These are phyloP conservation scores for Osmerus eperlanus DNA, from an alignment of 2,113 vertebrate genomes.

Conservation along the genomic window DNA sequence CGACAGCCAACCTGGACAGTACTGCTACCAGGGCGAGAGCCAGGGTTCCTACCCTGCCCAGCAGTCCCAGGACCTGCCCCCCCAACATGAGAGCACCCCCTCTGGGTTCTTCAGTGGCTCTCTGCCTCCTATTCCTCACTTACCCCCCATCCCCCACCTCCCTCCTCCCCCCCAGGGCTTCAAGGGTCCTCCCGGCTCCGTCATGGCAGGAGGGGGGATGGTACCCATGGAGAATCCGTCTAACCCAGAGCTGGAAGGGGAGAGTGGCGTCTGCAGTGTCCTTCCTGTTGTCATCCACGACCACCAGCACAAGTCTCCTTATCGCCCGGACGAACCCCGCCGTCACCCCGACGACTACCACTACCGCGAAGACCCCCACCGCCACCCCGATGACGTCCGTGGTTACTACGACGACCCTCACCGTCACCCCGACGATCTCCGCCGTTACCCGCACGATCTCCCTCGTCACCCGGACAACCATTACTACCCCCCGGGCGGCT, in stretches of 20 bases:
- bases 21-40: constrained; percentile 42
- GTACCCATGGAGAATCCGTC: constrained; percentile 26
- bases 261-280: constrained; percentile 19
- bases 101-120: constrained; percentile 45
- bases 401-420: constrained; percentile 37
- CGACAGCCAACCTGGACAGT: constrained; percentile 29
- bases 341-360: constrained; percentile 46
- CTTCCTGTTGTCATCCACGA: constrained; percentile 58
- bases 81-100: constrained; percentile 26
- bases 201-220: not conserved
- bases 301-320: constrained; percentile 61
- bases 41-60: constrained; percentile 22
- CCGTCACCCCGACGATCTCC: not conserved
- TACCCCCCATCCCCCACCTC: constrained; percentile 66
- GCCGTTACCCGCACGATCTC: constrained; percentile 1
- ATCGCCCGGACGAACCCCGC: constrained; percentile 12
- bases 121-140: constrained; percentile 66
- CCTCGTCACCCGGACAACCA: not conserved
- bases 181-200: constrained; percentile 13
- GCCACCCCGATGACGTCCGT: constrained; percentile 4
- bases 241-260: not conserved
- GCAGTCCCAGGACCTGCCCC: constrained; percentile 20
- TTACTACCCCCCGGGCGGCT: constrained; percentile 21
- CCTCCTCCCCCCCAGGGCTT: constrained; percentile 60
- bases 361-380: constrained; percentile 48